Evolutionary conservation across 2,797 vertebrate species (phyloP).

Genomic region (Sebastes steindachneri): DNA sequence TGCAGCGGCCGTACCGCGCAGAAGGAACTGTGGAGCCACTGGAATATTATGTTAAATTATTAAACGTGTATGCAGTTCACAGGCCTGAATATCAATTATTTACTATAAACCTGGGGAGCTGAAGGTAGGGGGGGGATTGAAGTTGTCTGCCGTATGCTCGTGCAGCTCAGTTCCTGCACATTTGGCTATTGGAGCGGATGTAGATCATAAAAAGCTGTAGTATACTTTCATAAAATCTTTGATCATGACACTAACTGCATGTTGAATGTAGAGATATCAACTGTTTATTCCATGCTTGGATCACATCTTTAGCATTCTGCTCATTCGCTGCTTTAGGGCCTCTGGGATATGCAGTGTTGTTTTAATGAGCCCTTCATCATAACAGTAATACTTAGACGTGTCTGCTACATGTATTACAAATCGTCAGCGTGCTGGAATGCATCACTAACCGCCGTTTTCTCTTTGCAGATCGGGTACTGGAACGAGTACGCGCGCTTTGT

Average conservation of each 20-base stretch:
- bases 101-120: conserved; percentile 69
- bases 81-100: conserved; percentile 75
- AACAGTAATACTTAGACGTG: conserved; percentile 18
- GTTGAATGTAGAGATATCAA: conserved; percentile 15
- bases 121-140: conserved; percentile 48
- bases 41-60: conserved; percentile 75
- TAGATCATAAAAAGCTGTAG: not conserved
- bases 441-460: conserved; percentile 55
- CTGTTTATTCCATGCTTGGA: not conserved
- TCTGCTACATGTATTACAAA: conserved; percentile 10
- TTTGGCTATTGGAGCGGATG: conserved; percentile 8
- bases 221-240: conserved; percentile 3
- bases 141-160: conserved; percentile 44
- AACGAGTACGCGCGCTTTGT: conserved; percentile 98
- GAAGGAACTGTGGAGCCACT: conserved; percentile 50
- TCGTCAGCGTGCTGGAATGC: not conserved
- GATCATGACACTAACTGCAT: conserved; percentile 11
- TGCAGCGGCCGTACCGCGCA: conserved; percentile 47
- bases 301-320: conserved; percentile 30
- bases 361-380: conserved; percentile 70
- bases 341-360: conserved; percentile 52
- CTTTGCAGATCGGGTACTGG: conserved; percentile 97
- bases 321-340: conserved; percentile 27
- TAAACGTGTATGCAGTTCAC: conserved; percentile 72
- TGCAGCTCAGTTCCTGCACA: not conserved